Base-by-base conservation (phyloP, 2,888 invertebrate genomes). In the Eudasyphora cyanicolor region DNA sequence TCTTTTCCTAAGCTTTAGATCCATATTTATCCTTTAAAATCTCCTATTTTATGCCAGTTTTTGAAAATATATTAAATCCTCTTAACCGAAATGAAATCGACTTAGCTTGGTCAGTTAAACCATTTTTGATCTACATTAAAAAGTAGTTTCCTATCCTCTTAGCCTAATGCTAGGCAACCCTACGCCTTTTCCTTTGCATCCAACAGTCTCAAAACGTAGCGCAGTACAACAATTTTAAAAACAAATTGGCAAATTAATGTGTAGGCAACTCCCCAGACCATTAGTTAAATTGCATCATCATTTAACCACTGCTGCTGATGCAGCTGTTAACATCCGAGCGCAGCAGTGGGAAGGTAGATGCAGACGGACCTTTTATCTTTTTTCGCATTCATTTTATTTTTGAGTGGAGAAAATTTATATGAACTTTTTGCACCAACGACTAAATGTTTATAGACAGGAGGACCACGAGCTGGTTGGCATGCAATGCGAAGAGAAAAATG, bases 241-340 rank as follows among this genome's bases (percentile, higher is more conserved):
- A 51, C 71, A 71, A 51, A 51, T 64, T 77, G 74, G 78, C 84
- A 84, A 84, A 84, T 84, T 81, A 67, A 84, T 78, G 75, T 42
- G 81, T 75, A 81, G 84, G 81, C 81, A 73, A 78, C 81, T 78
- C 77, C 84, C 84, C 67, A 81, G 67, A 81, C 71, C 78, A 84
- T 84, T 81, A 81, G 81, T 57, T 73, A 84, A 84, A 84, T 84
- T 84, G 67, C 78, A 81, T 49, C 67, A 42, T 67, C 67, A 38
- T 67, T 38, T 38, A 35, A 64, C 8, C 35, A n/a, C n/a, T n/a
- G 19, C 32, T 29, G 17, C n/a, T 64, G 71, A 71, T 84, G 84
- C 81, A 84, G 84, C 84, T 84, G 83, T 49, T 70, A 80, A 35
- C 24, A 54, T 10, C 49, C 49, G 5, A 60, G n/a, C 29, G 27